Evolutionary conservation across 2,888 invertebrate genomes (phyloP).

Genomic region (Zygothrica quintamaculata): DNA sequence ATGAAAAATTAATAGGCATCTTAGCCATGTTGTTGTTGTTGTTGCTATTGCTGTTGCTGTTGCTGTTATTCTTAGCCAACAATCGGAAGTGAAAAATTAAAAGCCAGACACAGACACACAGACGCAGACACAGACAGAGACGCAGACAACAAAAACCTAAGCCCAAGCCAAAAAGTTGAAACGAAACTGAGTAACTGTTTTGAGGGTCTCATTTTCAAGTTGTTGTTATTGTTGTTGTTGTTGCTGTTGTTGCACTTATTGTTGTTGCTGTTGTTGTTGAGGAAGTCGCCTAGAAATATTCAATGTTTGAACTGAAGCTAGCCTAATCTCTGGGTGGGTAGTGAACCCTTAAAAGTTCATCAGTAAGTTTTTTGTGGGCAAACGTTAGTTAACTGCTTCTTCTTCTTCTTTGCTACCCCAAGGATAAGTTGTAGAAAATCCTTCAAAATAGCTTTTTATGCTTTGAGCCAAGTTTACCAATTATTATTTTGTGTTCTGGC

Average conservation of each 20-base stretch:
- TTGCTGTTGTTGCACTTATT: no score
- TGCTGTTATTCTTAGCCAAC: slow-evolving; percentile 64
- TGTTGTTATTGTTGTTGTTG: no score
- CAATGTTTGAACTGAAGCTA: background rate
- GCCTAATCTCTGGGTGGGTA: slow-evolving; percentile 6
- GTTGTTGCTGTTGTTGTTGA: background rate
- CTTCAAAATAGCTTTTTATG: slow-evolving; percentile 34
- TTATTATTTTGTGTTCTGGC: slow-evolving; percentile 22
- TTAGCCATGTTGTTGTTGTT: slow-evolving; percentile 40
- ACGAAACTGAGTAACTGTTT: slow-evolving; percentile 20
- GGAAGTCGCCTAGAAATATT: slow-evolving; percentile 38
- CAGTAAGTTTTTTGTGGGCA: slow-evolving; percentile 10
- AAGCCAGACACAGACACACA: slow-evolving; percentile 55
- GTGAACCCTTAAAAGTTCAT: slow-evolving; percentile 54
- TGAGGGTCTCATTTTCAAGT: slow-evolving; percentile 2
- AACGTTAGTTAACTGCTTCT: slow-evolving; percentile 40
- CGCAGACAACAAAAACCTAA: slow-evolving; percentile 9
- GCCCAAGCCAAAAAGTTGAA: slow-evolving; percentile 4
- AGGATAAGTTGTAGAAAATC: slow-evolving; percentile 32
- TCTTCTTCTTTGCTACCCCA: background rate
- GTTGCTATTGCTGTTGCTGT: no score
- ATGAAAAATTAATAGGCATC: slow-evolving; percentile 67
- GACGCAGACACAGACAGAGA: slow-evolving; percentile 2
- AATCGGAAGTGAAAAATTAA: slow-evolving; percentile 78
- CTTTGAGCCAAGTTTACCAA: slow-evolving; percentile 22